phyloP scores from a whole-genome alignment of 1,140 invertebrate species.

The Polyergus mexicanus region DNA sequence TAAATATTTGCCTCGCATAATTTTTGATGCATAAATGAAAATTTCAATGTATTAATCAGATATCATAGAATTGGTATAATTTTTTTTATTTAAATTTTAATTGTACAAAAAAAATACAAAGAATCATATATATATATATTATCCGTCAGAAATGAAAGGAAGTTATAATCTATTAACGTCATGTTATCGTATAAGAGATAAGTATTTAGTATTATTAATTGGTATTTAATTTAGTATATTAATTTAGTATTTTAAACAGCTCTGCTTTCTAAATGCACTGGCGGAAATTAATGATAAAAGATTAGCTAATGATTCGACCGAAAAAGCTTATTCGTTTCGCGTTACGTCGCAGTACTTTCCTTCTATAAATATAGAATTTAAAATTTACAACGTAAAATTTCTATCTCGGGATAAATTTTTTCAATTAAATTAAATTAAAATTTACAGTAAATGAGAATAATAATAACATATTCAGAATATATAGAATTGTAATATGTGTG shows the following conservation, averaged over 20 bases:
- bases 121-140: neutral
- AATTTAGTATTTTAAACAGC: neutral
- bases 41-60: neutral
- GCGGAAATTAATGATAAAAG: conserved; percentile 1
- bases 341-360: conserved; percentile 15
- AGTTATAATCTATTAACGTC: neutral
- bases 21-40: neutral
- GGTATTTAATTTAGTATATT: neutral
- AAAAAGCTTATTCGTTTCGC: conserved; percentile 20
- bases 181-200: neutral
- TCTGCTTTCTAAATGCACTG: neutral
- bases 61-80: neutral
- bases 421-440: neutral
- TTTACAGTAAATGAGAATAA: no score
- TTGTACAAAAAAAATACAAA: conserved; percentile 19
- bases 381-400: neutral
- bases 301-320: neutral
- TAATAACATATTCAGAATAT: neutral
- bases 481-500: neutral
- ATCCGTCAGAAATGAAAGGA: neutral
- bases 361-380: conserved; percentile 12
- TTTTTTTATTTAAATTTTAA: neutral
- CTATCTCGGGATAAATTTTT: neutral
- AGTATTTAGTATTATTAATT: no score
- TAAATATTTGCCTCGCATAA: neutral